These are phyloP conservation scores for Resseliella maxima DNA, from an alignment of 2,888 invertebrate genomes.

Conservation along the genomic window DNA sequence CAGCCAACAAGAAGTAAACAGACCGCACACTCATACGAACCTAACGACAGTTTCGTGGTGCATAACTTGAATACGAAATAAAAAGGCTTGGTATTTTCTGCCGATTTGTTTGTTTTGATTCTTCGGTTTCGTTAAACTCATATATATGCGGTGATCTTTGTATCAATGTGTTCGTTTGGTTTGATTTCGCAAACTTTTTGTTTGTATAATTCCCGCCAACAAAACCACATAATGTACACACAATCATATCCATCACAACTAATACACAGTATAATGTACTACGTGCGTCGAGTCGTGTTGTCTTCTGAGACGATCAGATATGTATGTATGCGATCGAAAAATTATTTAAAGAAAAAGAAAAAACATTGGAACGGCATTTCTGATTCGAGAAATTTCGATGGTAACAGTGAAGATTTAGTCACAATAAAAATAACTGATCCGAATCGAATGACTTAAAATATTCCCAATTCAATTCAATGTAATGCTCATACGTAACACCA, in stretches of 20 bases:
- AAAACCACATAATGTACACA: conserved; percentile 24
- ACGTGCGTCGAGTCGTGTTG: conserved; percentile 18
- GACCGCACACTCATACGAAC: conserved; percentile 5
- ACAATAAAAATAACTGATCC: neutral
- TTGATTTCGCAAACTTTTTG: conserved; percentile 3
- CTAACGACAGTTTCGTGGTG: conserved; percentile 2
- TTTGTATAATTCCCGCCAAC: conserved; percentile 48
- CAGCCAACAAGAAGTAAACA: neutral
- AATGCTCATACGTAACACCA: neutral
- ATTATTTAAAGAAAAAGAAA: neutral
- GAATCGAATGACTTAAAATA: neutral
- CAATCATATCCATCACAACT: neutral
- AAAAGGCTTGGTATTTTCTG: conserved; percentile 21
- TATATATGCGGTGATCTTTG: conserved; percentile 14
- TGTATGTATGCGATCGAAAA: neutral
- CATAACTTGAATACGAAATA: neutral
- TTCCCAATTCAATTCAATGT: neutral
- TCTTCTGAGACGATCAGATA: neutral
- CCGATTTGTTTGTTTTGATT: conserved; percentile 42
- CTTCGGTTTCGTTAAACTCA: neutral
- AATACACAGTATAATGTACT: neutral
- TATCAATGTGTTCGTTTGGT: neutral
- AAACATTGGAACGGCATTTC: neutral
- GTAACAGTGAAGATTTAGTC: neutral
- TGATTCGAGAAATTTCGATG: neutral